Evolutionary conservation across 1,140 invertebrate genomes (phyloP), one percentile per base, ranked within the genome.

Genomic region (Tetragnatha versicolor): DNA sequence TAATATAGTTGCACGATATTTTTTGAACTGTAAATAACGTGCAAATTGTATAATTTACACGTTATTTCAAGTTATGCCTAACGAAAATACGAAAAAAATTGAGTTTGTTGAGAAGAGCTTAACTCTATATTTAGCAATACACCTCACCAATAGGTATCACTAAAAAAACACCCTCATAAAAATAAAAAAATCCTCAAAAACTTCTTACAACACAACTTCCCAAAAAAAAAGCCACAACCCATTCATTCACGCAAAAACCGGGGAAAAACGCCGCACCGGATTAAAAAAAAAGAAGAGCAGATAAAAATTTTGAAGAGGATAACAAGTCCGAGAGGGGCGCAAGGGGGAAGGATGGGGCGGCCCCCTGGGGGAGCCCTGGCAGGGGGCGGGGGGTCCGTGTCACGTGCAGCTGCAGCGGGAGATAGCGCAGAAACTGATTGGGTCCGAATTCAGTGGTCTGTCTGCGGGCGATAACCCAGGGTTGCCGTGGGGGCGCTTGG

Each of bases 361-460:
- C 3, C 29, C 45, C 47, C 35, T 29, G 14, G 31, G 17, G 60
- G 35, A 20, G 60, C 37, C 39, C 55, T 25, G 14, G 39, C 25
- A 51, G 49, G 51, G 53, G 51, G 25, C 37, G n/a, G 42, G 69
- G 37, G 69, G 33, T 39, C 17, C 47, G 55, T 75, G 72, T 75
- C 72, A 75, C 72, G 72, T 75, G 72, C 72, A 75, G 72, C 72
- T 75, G 72, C 58, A 75, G 51, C 58, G 55, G 58, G 72, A 75
- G 72, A 75, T 75, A 75, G 72, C 72, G 58, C 72, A 20, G 72
- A 75, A 75, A 58, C 72, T 75, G 72, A 75, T 75, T 75, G 72
- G 72, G 72, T 75, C 58, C 72, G 53, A 75, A 75, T 75, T 49
- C 72, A 63, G 58, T 63, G 72, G 72, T 75, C 72, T 75, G 72